Evolutionary conservation across 2,113 vertebrate species (phyloP).

Genomic region (Myiopsitta monachus): DNA sequence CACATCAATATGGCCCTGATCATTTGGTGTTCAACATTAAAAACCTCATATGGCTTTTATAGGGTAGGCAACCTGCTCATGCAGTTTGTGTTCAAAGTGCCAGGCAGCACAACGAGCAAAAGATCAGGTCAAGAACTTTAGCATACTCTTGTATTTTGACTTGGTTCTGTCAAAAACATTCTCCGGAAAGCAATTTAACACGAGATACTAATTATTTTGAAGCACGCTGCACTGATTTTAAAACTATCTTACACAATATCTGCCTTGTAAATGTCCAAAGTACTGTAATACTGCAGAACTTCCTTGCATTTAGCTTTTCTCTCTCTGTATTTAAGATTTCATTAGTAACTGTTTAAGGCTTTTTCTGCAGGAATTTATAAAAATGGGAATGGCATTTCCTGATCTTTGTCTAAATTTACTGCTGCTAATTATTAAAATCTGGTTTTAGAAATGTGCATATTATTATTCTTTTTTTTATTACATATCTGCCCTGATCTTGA

Average conservation of each 20-base stretch:
- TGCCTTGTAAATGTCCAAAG: not conserved
- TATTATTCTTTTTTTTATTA: not conserved
- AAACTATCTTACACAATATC: not conserved
- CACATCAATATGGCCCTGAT: not conserved
- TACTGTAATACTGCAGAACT: not conserved
- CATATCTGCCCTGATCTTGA: not conserved
- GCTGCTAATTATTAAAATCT: not conserved
- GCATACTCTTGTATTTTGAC: not conserved
- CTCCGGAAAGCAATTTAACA: not conserved
- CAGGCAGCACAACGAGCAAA: not conserved
- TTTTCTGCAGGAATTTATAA: not conserved
- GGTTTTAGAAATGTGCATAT: not conserved
- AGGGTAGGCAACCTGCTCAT: not conserved
- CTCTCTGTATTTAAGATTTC: not conserved
- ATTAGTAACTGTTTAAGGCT: not conserved
- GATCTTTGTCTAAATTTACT: not conserved
- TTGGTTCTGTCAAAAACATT: not conserved
- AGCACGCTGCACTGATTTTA: not conserved
- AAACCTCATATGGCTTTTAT: accelerated
- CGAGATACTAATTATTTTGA: not conserved
- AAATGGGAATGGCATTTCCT: not conserved
- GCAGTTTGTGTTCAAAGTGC: not conserved
- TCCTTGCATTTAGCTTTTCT: not conserved
- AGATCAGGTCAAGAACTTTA: not conserved
- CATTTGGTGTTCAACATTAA: not conserved